A percentile compares a stretch with the other conserved stretches of the same genome.
phyloP scores from a whole-genome alignment of 2,797 vertebrate genomes.

The Enteromius argenteus region DNA sequence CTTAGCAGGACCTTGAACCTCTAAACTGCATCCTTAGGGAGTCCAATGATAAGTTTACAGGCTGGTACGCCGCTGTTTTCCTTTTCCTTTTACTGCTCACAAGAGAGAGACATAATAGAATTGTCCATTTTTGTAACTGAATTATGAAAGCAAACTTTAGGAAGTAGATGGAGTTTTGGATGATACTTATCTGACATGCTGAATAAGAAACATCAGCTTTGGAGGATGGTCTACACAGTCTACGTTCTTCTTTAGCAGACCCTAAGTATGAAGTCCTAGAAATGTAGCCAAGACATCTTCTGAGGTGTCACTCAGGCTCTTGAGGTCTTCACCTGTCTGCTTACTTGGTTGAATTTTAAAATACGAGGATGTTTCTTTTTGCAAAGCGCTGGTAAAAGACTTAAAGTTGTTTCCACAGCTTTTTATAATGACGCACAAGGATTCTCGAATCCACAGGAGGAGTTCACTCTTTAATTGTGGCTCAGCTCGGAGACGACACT shows the following conservation, averaged over 20 bases:
- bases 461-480: conserved; percentile 66
- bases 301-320: background rate
- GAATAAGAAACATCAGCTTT: conserved; percentile 2
- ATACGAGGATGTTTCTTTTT: conserved; percentile 10
- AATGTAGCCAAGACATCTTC: background rate
- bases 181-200: background rate
- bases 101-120: conserved; percentile 16
- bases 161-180: conserved; percentile 10
- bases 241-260: conserved; percentile 9
- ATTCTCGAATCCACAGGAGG: conserved; percentile 69
- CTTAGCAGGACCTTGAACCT: conserved; percentile 62
- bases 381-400: background rate
- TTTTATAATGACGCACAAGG: conserved; percentile 74
- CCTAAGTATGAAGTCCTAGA: background rate
- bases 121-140: background rate
- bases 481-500: conserved; percentile 78
- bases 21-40: conserved; percentile 66
- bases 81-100: conserved; percentile 17
- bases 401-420: conserved; percentile 1
- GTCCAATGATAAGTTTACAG: conserved; percentile 32
- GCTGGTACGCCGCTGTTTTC: conserved; percentile 37
- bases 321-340: background rate
- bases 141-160: conserved; percentile 12
- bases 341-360: background rate
- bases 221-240: background rate